phyloP scores from a whole-genome alignment of 2,113 vertebrate species.

The Chaetodon auriga region DNA sequence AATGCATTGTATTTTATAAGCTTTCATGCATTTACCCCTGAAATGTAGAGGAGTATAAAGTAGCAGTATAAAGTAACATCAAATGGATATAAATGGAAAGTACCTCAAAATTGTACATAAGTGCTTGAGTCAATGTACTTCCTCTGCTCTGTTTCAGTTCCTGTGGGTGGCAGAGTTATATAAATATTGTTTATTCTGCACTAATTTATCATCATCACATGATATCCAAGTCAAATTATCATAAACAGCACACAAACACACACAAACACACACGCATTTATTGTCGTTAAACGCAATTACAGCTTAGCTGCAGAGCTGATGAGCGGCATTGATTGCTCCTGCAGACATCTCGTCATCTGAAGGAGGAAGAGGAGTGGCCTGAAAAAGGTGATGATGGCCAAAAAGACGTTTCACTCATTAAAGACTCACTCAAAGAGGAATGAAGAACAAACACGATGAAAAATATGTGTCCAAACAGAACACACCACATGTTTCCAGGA shows the following conservation, averaged over 20 bases:
- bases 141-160: not conserved
- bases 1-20: too few species aligned
- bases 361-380: conserved; percentile 8
- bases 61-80: not conserved
- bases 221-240: conserved; percentile 8
- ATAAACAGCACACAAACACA: conserved; percentile 11
- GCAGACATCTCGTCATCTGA: conserved; percentile 61
- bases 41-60: not conserved
- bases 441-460: not conserved
- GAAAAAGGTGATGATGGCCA: not conserved
- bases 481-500: not conserved
- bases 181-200: conserved; percentile 22
- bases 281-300: conserved; percentile 55
- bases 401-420: not conserved
- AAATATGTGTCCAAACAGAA: not conserved
- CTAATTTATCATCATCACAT: not conserved
- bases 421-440: not conserved
- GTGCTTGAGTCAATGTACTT: too few species aligned
- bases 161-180: not conserved
- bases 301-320: conserved; percentile 31
- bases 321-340: conserved; percentile 25
- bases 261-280: conserved; percentile 25
- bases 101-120: too few species aligned
- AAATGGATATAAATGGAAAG: not conserved
- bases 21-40: not conserved